Conservation (phyloP, 2,888 invertebrate genomes). For the Herminia tarsipennalis region DNA sequence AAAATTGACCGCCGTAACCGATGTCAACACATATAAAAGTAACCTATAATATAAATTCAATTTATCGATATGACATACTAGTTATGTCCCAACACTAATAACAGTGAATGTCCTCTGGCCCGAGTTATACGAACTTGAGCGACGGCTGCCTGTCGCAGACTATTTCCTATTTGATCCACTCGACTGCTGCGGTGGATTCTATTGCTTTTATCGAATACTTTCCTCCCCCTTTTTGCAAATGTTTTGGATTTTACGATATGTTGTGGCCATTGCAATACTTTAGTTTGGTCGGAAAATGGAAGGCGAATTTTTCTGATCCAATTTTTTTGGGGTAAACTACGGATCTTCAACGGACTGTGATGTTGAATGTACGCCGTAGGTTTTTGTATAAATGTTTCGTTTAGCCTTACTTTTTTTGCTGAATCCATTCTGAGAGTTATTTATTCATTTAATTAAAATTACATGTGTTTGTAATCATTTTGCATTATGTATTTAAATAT, state of each 20-base stretch:
- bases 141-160: constrained; percentile 42
- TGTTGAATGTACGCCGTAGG: not conserved
- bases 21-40: not conserved
- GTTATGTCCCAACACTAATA: constrained; percentile 34
- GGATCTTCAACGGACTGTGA: not conserved
- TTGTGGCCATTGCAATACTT: constrained; percentile 15
- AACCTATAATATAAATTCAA: not conserved
- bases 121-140: constrained; percentile 46
- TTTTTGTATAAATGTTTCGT: constrained; percentile 1
- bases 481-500: no score
- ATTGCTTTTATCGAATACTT: constrained; percentile 33
- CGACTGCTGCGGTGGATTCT: constrained; percentile 18
- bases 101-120: constrained; percentile 30
- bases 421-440: no score
- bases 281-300: constrained; percentile 11
- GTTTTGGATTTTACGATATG: constrained; percentile 28
- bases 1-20: no score
- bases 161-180: constrained; percentile 42
- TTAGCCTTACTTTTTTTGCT: no score
- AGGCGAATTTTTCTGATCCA: constrained; percentile 2
- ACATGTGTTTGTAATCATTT: no score
- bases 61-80: constrained; percentile 29
- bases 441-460: no score
- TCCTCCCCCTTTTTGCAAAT: constrained; percentile 18
- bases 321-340: not conserved